These are phyloP conservation scores for Spilosoma lubricipeda DNA, from an alignment of 2,888 invertebrate species.

Conservation along the genomic window DNA sequence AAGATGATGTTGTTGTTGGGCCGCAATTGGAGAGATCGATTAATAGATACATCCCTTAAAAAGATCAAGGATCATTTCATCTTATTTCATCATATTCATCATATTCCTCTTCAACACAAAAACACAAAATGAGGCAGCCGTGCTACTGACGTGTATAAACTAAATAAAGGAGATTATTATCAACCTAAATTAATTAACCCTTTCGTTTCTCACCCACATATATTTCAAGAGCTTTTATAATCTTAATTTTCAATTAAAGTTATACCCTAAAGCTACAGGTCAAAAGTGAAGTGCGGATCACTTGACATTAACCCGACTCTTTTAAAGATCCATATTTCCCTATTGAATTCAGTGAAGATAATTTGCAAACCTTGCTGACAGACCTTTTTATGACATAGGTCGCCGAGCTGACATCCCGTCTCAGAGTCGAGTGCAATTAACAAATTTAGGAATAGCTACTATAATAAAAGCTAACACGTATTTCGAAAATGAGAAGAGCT, in stretches of 20 bases:
- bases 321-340: conserved; percentile 32
- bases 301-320: conserved; percentile 32
- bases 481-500: background rate
- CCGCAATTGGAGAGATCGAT: background rate
- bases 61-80: background rate
- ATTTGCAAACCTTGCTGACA: conserved; percentile 36
- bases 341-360: conserved; percentile 24
- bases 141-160: background rate
- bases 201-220: background rate
- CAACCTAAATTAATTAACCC: background rate
- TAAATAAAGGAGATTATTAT: background rate
- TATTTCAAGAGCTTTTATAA: conserved; percentile 13
- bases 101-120: background rate
- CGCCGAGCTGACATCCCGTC: conserved; percentile 16
- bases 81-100: no score
- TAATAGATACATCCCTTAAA: background rate
- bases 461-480: background rate
- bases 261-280: conserved; percentile 23
- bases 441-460: background rate
- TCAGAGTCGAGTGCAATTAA: background rate
- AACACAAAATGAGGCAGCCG: background rate
- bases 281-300: conserved; percentile 33
- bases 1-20: background rate
- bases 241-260: conserved; percentile 26
- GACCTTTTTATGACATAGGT: conserved; percentile 20